Conservation (phyloP, 2,888 invertebrate genomes). For the Ephialtes manifestator region DNA sequence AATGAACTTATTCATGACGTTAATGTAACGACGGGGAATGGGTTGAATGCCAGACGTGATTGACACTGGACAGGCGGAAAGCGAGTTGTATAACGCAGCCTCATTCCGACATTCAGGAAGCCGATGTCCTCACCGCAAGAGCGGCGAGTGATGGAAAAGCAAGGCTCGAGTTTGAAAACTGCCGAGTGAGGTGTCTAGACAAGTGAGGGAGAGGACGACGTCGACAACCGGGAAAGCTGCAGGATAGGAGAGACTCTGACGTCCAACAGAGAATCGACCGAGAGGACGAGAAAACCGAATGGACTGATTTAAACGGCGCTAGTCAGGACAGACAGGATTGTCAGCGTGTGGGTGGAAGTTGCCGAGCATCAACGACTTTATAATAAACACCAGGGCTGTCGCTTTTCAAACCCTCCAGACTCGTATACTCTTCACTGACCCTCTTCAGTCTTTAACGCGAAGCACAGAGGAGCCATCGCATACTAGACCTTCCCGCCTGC, state of each 20-base stretch:
- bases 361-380: conserved; percentile 40
- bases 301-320: conserved; percentile 10
- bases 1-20: conserved; percentile 7
- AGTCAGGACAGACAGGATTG: conserved; percentile 22
- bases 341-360: conserved; percentile 30
- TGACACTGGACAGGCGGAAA: conserved; percentile 20
- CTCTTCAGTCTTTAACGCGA: conserved; percentile 19
- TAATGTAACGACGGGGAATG: neutral
- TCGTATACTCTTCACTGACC: conserved; percentile 17
- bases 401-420: conserved; percentile 39
- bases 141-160: conserved; percentile 36
- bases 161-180: conserved; percentile 34
- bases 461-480: conserved; percentile 3
- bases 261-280: conserved; percentile 24
- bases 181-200: conserved; percentile 35
- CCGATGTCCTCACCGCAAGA: conserved; percentile 19
- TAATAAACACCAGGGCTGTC: conserved; percentile 49
- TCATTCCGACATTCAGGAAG: conserved; percentile 22
- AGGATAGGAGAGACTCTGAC: conserved; percentile 12
- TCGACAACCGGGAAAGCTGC: neutral
- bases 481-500: neutral
- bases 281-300: conserved; percentile 21
- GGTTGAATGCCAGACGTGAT: conserved; percentile 9
- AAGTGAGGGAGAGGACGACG: conserved; percentile 6
- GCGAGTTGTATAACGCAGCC: conserved; percentile 28